These are phyloP conservation scores for Bombyx mandarina DNA, from an alignment of 1,140 invertebrate species.

Conservation along the genomic window DNA sequence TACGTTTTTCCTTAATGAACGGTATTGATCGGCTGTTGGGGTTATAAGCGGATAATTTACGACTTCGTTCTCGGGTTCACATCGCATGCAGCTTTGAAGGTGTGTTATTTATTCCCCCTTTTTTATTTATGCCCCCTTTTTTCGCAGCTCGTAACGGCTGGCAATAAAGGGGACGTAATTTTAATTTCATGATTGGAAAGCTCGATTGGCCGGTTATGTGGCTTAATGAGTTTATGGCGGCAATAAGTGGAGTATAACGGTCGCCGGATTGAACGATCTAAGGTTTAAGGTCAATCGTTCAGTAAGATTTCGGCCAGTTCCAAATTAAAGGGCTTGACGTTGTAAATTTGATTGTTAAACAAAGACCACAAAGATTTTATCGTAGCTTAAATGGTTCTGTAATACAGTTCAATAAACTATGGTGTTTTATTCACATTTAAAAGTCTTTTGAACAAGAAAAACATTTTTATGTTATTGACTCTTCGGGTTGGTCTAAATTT, in stretches of 20 bases:
- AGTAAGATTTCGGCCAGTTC: too few species aligned
- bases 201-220: slow-evolving; percentile 66
- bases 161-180: slow-evolving; percentile 65
- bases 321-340: too few species aligned
- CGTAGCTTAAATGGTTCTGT: slow-evolving; percentile 8
- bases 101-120: slow-evolving; percentile 69
- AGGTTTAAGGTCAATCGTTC: slow-evolving; percentile 23
- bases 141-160: slow-evolving; percentile 67
- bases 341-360: too few species aligned
- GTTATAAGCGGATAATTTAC: slow-evolving; percentile 63
- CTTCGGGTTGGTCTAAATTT: neutral
- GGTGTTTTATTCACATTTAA: neutral
- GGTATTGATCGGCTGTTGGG: slow-evolving; percentile 48
- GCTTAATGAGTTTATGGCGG: slow-evolving; percentile 65
- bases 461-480: neutral
- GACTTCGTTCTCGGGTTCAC: slow-evolving; percentile 39
- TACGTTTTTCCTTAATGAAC: slow-evolving; percentile 66
- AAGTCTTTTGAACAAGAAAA: neutral
- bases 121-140: slow-evolving; percentile 69
- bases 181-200: slow-evolving; percentile 70
- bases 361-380: too few species aligned
- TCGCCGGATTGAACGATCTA: slow-evolving; percentile 31
- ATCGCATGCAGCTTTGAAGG: slow-evolving; percentile 54
- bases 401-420: neutral
- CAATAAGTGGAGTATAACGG: slow-evolving; percentile 49